Conservation (phyloP, 2,888 invertebrate species). For the Coenonympha glycerion region DNA sequence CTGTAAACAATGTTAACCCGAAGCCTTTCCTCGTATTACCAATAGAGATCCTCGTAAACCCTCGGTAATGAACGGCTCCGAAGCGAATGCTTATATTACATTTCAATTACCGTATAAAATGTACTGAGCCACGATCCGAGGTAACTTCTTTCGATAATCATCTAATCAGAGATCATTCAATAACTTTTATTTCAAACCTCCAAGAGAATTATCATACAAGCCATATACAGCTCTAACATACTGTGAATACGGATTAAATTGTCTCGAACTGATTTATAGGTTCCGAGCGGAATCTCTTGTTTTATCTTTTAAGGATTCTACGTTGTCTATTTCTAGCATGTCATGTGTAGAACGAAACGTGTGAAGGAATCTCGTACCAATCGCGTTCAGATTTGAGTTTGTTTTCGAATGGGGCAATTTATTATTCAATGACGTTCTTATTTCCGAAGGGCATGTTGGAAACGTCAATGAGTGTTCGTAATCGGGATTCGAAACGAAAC, state of each 20-base stretch:
- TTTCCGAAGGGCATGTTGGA: conserved; percentile 40
- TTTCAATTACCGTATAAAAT: conserved; percentile 75
- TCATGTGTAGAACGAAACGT: conserved; percentile 37
- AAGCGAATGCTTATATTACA: conserved; percentile 66
- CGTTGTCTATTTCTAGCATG: conserved; percentile 49
- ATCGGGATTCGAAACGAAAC: conserved; percentile 51
- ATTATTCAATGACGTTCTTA: conserved; percentile 38
- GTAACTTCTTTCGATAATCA: conserved; percentile 70
- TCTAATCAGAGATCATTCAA: conserved; percentile 73
- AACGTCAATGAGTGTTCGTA: conserved; percentile 48
- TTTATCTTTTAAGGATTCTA: conserved; percentile 52
- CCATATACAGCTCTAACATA: conserved; percentile 39
- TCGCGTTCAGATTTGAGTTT: conserved; percentile 34
- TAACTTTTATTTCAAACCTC: conserved; percentile 60
- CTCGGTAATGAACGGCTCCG: conserved; percentile 58
- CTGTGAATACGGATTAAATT: conserved; percentile 44
- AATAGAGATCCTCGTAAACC: conserved; percentile 49
- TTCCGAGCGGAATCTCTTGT: conserved; percentile 55
- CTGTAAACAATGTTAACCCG: conserved; percentile 38
- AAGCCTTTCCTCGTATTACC: conserved; percentile 36
- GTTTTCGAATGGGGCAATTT: conserved; percentile 30
- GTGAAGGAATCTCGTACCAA: conserved; percentile 43
- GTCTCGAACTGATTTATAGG: conserved; percentile 38
- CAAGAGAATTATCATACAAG: conserved; percentile 35
- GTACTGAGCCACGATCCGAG: conserved; percentile 56